Conservation (phyloP, 2,113 vertebrate genomes). For the Carlito syrichta region DNA sequence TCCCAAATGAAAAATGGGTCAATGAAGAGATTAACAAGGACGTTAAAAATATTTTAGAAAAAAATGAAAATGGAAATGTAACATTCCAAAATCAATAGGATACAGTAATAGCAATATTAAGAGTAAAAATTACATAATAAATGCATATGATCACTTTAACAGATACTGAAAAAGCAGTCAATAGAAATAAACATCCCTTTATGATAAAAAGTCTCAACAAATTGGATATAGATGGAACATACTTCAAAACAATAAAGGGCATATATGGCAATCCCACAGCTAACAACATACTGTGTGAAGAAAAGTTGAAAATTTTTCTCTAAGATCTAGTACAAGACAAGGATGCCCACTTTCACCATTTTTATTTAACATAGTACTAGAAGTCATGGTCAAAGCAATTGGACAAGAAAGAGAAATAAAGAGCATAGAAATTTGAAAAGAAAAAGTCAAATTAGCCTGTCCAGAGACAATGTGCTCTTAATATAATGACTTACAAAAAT, state of each 20-base stretch:
- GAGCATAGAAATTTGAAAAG: neutral
- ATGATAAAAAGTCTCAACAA: neutral
- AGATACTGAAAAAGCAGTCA: neutral
- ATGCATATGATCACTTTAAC: neutral
- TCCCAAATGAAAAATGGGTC: neutral
- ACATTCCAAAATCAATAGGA: neutral
- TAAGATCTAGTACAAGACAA: neutral
- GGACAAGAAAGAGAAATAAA: neutral
- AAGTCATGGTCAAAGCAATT: neutral
- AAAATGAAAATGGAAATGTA: neutral
- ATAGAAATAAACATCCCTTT: neutral
- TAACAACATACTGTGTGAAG: neutral
- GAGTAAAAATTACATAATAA: neutral
- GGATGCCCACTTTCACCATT: neutral
- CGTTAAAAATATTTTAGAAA: neutral
- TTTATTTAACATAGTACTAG: neutral
- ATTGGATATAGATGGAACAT: neutral
- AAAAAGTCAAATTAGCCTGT: neutral
- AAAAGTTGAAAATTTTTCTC: neutral
- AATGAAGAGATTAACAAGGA: neutral
- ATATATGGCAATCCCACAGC: neutral
- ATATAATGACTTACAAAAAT: neutral
- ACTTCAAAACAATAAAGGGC: neutral
- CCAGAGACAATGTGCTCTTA: neutral
- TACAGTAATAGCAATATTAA: neutral